These are phyloP conservation scores for Arge pagana DNA, from an alignment of 2,888 invertebrate genomes.

Conservation along the genomic window DNA sequence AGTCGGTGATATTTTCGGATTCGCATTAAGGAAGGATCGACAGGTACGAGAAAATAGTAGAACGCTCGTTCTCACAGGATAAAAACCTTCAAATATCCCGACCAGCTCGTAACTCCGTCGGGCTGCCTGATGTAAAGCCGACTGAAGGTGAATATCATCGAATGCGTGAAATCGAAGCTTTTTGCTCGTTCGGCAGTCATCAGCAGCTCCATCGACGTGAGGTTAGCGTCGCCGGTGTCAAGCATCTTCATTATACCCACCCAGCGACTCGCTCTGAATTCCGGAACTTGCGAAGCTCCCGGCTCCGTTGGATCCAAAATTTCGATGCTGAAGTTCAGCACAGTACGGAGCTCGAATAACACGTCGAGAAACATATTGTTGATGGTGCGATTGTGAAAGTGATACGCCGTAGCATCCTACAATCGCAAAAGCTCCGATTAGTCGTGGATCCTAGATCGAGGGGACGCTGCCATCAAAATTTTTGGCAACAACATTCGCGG, in stretches of 20 bases:
- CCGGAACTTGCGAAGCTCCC: constrained; percentile 24
- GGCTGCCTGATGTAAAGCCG: constrained; percentile 38
- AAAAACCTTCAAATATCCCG: constrained; percentile 43
- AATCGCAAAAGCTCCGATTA: too few relatives aligned
- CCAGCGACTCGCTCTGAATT: too few relatives aligned
- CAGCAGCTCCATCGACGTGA: constrained; percentile 41
- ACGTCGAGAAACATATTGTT: too few relatives aligned
- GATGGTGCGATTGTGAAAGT: too few relatives aligned
- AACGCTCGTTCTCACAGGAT: too few relatives aligned
- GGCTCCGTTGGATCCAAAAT: constrained; percentile 30
- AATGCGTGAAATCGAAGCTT: constrained; percentile 44
- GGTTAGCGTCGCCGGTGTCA: constrained; percentile 33
- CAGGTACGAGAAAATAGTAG: too few relatives aligned
- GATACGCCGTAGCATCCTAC: too few relatives aligned
- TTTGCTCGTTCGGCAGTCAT: constrained; percentile 36
- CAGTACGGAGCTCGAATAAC: constrained; percentile 35
- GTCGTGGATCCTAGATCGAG: too few relatives aligned
- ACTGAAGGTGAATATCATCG: constrained; percentile 35
- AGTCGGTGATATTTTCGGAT: background rate
- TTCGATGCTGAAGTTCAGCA: constrained; percentile 41
- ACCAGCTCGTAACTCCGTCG: constrained; percentile 38
- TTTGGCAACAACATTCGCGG: too few relatives aligned
- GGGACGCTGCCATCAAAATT: too few relatives aligned
- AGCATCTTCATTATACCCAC: constrained; percentile 41
- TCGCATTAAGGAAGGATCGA: too few relatives aligned